Evolutionary conservation across 2,888 invertebrate genomes (phyloP).

Genomic region (Amphipoea lucens): DNA sequence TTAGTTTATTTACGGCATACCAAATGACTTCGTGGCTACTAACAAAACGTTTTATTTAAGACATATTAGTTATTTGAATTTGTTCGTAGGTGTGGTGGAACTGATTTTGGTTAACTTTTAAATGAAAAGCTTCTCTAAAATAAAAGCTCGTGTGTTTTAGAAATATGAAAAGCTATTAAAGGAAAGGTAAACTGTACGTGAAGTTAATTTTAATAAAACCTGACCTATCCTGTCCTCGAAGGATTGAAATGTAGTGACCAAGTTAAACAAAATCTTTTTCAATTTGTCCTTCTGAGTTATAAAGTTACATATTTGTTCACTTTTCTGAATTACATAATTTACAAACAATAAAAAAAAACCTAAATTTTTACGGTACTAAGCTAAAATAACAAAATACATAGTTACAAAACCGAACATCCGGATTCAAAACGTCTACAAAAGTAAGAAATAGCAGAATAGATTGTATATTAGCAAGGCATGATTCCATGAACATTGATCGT

Average conservation of each 20-base stretch:
- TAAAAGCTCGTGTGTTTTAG: background rate
- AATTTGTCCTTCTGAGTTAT: background rate
- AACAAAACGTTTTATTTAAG: background rate
- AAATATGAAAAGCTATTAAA: background rate
- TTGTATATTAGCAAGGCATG: conserved; percentile 65
- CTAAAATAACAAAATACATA: conserved; percentile 24
- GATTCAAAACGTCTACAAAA: conserved; percentile 54
- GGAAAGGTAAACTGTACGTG: background rate
- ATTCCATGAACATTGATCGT: conserved; percentile 65
- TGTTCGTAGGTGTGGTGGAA: background rate
- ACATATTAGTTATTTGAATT: background rate
- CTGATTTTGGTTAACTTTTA: background rate
- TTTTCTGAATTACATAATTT: background rate
- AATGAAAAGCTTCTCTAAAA: background rate
- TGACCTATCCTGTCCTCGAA: too few relatives aligned
- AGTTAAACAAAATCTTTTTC: background rate
- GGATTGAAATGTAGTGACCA: background rate
- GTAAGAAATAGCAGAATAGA: conserved; percentile 66
- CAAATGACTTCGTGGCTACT: conserved; percentile 1
- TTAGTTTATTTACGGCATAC: conserved; percentile 13
- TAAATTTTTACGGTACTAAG: conserved; percentile 5
- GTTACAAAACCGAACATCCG: conserved; percentile 44
- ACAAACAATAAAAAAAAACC: background rate
- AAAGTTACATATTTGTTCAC: background rate
- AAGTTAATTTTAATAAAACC: background rate